phyloP scores from a whole-genome alignment of 2,113 vertebrate species.

The Labrus mixtus region DNA sequence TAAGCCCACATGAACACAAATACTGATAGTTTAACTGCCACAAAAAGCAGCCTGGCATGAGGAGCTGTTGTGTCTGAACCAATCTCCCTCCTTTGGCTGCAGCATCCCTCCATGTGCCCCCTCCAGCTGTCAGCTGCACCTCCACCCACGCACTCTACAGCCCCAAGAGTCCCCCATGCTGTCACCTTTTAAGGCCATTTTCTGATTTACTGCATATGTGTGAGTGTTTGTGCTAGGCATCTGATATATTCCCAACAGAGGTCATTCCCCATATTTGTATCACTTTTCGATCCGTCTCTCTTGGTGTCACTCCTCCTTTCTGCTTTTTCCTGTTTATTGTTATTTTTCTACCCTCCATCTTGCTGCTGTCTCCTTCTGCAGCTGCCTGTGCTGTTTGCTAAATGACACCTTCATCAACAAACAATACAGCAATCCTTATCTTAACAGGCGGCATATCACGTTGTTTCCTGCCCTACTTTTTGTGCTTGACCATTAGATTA shows the following conservation, averaged over 20 bases:
- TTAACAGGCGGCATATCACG: constrained; percentile 12
- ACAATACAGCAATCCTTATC: constrained; percentile 28
- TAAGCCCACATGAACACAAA: neutral
- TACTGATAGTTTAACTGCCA: neutral
- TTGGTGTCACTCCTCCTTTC: constrained; percentile 8
- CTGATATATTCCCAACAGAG: constrained; percentile 38
- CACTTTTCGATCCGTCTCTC: constrained; percentile 41
- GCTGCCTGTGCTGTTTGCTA: constrained; percentile 33
- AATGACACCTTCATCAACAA: constrained; percentile 49
- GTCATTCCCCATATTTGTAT: constrained; percentile 51
- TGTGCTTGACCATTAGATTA: constrained; percentile 9
- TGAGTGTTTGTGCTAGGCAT: constrained; percentile 19
- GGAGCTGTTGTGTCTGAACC: neutral
- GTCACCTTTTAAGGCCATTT: constrained; percentile 45
- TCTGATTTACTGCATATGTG: constrained; percentile 15
- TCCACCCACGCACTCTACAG: constrained; percentile 34
- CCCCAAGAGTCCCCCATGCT: constrained; percentile 39
- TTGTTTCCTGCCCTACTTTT: constrained; percentile 14
- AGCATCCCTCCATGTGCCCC: constrained; percentile 33
- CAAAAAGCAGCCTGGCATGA: neutral
- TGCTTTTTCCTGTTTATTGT: neutral
- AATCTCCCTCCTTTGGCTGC: constrained; percentile 9
- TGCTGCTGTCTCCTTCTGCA: constrained; percentile 37
- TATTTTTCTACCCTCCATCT: constrained; percentile 23
- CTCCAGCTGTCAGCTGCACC: constrained; percentile 62